Conservation (phyloP, 92 coral and sea anemone genomes). For the Isaurus tuberculatus region DNA sequence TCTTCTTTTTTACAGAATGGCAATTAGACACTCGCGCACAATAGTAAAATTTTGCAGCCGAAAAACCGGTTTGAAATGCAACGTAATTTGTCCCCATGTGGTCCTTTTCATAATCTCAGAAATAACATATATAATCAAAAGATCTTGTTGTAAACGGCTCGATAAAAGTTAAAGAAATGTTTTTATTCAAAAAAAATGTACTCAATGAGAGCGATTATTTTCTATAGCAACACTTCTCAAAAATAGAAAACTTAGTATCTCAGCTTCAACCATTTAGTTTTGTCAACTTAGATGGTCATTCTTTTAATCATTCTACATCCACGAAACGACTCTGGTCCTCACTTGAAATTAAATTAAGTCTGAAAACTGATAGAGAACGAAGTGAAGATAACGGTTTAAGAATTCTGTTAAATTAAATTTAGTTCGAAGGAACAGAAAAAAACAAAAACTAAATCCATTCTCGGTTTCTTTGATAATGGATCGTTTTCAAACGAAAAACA, state of each 20-base stretch:
- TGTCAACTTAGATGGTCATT: neutral
- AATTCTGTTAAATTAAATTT: neutral
- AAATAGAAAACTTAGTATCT: slow-evolving; percentile 12
- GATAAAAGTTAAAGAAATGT: neutral
- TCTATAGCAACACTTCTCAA: slow-evolving; percentile 19
- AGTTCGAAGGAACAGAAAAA: neutral
- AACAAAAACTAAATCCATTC: neutral
- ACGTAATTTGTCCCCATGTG: neutral
- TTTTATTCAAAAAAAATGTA: neutral
- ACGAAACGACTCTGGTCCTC: neutral
- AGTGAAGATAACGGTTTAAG: slow-evolving; percentile 11
- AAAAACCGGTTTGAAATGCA: neutral
- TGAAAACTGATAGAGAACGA: neutral
- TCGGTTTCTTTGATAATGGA: neutral
- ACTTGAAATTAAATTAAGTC: neutral
- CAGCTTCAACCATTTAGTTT: neutral
- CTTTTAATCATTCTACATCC: neutral
- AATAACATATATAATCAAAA: neutral
- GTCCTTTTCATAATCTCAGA: neutral
- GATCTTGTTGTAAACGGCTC: neutral
- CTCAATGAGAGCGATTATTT: slow-evolving; percentile 12
- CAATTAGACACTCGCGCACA: neutral
- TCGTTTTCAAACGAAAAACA: slow-evolving; percentile 6
- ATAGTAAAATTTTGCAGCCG: neutral
- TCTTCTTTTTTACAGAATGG: neutral